These are phyloP conservation scores for Rhingia rostrata DNA, from an alignment of 2,888 invertebrate genomes.

Conservation along the genomic window DNA sequence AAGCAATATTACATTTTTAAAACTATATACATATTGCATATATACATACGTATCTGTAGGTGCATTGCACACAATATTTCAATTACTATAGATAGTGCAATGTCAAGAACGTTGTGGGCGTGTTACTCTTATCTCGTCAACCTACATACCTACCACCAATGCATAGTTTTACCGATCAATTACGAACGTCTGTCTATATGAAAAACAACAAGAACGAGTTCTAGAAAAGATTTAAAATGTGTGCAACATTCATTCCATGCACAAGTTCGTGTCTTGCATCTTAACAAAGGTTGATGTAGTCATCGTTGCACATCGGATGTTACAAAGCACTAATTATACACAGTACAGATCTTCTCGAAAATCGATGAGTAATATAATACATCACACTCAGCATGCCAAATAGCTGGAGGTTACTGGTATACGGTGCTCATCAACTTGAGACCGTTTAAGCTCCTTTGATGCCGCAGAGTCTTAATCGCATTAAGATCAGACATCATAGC, in stretches of 20 bases:
- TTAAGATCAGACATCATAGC: constrained; percentile 19
- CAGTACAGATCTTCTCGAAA: constrained; percentile 14
- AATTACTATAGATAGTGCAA: neutral
- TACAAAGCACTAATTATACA: constrained; percentile 11
- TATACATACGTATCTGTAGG: no score
- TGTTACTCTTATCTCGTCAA: constrained; percentile 12
- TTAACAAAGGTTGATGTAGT: constrained; percentile 45
- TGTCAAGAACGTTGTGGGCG: constrained; percentile 5
- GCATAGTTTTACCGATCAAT: constrained; percentile 4
- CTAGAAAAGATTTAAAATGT: neutral
- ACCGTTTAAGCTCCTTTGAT: constrained; percentile 44
- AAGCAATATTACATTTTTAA: no score
- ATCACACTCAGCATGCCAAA: constrained; percentile 34
- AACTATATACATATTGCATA: no score
- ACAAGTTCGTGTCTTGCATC: constrained; percentile 55
- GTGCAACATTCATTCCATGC: constrained; percentile 2
- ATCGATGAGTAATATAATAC: constrained; percentile 29
- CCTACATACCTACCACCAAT: neutral
- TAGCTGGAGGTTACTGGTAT: neutral
- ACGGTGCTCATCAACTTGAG: constrained; percentile 5
- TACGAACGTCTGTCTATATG: neutral
- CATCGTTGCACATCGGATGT: constrained; percentile 31
- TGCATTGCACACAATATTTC: no score
- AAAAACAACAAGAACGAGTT: neutral
- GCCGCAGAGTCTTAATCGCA: constrained; percentile 40